phyloP scores from a whole-genome alignment of 2,888 invertebrate species.

The Pyrgus malvae region DNA sequence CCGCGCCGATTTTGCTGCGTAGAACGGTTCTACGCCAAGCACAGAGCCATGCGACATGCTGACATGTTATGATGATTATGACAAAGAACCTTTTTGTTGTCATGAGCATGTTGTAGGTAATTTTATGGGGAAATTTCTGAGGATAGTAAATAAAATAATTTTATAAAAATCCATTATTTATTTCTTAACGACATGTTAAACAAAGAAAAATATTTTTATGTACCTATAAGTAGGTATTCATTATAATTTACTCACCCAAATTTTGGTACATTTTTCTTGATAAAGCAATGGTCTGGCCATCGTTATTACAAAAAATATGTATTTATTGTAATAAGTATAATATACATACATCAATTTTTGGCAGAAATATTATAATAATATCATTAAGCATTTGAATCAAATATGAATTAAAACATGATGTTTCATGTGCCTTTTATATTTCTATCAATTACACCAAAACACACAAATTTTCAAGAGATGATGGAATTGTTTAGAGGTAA shows the following conservation, averaged over 20 bases:
- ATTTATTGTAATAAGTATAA: no score
- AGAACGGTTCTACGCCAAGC: no score
- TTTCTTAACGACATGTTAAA: slow-evolving; percentile 37
- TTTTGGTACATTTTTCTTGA: slow-evolving; percentile 17
- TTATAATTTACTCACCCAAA: slow-evolving; percentile 14
- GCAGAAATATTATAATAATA: slow-evolving; percentile 13
- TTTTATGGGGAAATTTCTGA: no score
- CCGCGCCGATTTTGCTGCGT: no score
- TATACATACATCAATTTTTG: slow-evolving; percentile 11
- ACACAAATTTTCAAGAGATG: not conserved
- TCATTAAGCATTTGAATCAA: not conserved
- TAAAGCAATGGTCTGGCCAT: slow-evolving; percentile 17
- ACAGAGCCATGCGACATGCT: no score
- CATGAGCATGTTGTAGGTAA: no score
- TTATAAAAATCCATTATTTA: slow-evolving; percentile 38
- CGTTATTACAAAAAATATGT: slow-evolving; percentile 17
- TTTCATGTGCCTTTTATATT: not conserved
- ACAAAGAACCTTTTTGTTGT: no score
- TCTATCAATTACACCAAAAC: not conserved
- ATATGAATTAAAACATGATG: not conserved
- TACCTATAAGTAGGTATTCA: slow-evolving; percentile 5
- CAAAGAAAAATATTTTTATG: slow-evolving; percentile 16
- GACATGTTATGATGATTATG: no score
- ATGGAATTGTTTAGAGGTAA: not conserved
- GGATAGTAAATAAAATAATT: slow-evolving; percentile 4